Evolutionary conservation across 2,113 vertebrate genomes (phyloP), one percentile per base, ranked within the genome.

Genomic region (Rhizomys pruinosus): DNA sequence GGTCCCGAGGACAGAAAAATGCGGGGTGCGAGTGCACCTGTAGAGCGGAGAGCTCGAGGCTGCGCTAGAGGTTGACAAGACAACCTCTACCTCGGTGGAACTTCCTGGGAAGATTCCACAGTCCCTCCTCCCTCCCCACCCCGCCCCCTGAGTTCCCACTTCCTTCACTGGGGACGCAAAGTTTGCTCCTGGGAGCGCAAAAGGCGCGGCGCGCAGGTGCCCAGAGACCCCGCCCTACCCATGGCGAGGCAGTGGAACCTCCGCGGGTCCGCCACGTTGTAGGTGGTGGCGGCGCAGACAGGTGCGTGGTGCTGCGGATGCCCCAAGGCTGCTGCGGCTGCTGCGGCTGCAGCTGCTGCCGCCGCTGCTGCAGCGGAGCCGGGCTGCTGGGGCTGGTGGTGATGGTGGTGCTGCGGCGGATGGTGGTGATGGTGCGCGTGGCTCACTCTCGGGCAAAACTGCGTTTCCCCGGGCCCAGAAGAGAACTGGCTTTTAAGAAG

Each of bases 191-290:
- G 11, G 25, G 79, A 68, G 37, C 69, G 5, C 2, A 0, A 23
- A 59, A 87, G 44, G 71, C 61, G 7, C 42, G 34, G 93, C 52
- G 77, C 90, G 25, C 74, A 71, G 94, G 90, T 93, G 27, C 80
- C 89, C 80, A 4, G 76, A 76, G 68, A 29, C 74, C 81, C 79
- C 32, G 55, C 94, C 97, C 98, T 99, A 99, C 99, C 99, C 97
- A 99, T 98, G 94, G 99, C 97, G 84, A 99, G 99, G 90, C 99
- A 99, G 98, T 99, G 99, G 95, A 99, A 99, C 97, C 99, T 99
- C 97, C 99, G 98, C 13, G 99, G 99, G 90, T 99, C 99, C 78
- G 99, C 99, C 97, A 99, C 98, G 98, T 99, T 99, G 98, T 99
- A 99, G 91, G 99, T 98, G 96, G 99, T 97, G 97, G 99, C 98